A percentile compares a stretch with the other conserved stretches of the same genome.
Conservation (phyloP, 1,140 invertebrate genomes). For the Penaeus chinensis region DNA sequence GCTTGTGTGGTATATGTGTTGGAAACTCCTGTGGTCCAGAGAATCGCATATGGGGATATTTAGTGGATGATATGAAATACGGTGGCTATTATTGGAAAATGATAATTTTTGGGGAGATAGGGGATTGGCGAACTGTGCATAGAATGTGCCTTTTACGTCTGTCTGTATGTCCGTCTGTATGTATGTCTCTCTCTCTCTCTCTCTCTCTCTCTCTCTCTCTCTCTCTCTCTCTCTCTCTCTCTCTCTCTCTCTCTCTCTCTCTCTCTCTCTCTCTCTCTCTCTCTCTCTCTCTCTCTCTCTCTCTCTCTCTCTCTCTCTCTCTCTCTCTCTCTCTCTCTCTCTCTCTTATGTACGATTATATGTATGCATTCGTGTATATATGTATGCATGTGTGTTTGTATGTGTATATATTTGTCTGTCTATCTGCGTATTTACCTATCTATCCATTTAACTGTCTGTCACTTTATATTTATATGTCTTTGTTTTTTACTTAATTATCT, state of each 20-base stretch:
- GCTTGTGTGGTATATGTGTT: too few relatives aligned
- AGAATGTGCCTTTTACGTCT: not conserved
- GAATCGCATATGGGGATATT: too few relatives aligned
- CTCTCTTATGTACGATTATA: not conserved
- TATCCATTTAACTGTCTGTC: not conserved
- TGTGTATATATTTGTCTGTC: not conserved
- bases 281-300: not conserved
- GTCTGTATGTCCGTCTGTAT: not conserved
- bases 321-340: not conserved
- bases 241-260: not conserved
- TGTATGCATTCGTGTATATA: not conserved
- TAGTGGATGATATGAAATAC: too few relatives aligned
- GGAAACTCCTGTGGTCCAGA: too few relatives aligned
- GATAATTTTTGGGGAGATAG: too few relatives aligned
- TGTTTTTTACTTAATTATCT: too few relatives aligned
- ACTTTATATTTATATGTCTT: not conserved
- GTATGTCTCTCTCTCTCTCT: slow-evolving; percentile 9
- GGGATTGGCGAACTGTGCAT: too few relatives aligned
- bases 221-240: slow-evolving; percentile 15
- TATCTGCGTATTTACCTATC: not conserved
- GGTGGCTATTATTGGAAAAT: too few relatives aligned
- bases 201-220: slow-evolving; percentile 15
- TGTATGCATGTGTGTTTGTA: not conserved
- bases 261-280: not conserved
- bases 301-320: not conserved